A percentile compares a stretch with the other conserved stretches of the same genome.
phyloP scores from a whole-genome alignment of 1,140 invertebrate species.

The Vanessa tameamea region DNA sequence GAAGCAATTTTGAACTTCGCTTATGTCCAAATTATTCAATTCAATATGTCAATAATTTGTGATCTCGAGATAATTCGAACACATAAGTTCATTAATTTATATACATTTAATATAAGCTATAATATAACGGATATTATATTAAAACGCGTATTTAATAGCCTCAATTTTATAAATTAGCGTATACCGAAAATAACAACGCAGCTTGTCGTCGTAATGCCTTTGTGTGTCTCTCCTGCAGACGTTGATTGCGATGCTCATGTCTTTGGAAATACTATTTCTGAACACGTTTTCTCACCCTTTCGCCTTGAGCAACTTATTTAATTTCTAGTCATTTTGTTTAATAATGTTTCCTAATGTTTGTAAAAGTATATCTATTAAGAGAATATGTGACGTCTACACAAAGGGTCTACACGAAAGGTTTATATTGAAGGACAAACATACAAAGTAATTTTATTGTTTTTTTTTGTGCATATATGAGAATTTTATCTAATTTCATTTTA shows the following conservation, averaged over 20 bases:
- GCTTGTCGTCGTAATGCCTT: constrained; percentile 28
- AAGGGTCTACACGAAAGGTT: too few relatives aligned
- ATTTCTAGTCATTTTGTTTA: too few relatives aligned
- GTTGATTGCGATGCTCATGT: constrained; percentile 28
- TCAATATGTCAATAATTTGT: background rate
- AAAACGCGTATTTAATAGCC: constrained; percentile 1
- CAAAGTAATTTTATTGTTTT: too few relatives aligned
- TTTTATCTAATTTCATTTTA: too few relatives aligned
- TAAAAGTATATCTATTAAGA: too few relatives aligned
- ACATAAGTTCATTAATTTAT: background rate
- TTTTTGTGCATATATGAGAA: too few relatives aligned
- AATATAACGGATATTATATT: background rate
- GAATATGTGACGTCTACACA: too few relatives aligned
- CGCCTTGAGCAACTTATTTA: background rate
- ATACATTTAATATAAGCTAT: background rate
- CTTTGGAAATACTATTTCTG: constrained; percentile 5
- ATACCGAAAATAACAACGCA: constrained; percentile 29
- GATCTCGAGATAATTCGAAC: background rate
- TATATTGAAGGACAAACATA: too few relatives aligned
- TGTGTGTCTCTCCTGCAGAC: constrained; percentile 15
- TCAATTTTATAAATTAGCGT: constrained; percentile 26
- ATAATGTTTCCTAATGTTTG: too few relatives aligned
- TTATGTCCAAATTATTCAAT: too few relatives aligned
- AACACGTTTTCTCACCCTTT: background rate
- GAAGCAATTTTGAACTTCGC: too few relatives aligned